Evolutionary conservation across 2,888 invertebrate species (phyloP), one percentile per base, ranked within the genome.

Genomic region (Hydroisotoma schaefferi): DNA sequence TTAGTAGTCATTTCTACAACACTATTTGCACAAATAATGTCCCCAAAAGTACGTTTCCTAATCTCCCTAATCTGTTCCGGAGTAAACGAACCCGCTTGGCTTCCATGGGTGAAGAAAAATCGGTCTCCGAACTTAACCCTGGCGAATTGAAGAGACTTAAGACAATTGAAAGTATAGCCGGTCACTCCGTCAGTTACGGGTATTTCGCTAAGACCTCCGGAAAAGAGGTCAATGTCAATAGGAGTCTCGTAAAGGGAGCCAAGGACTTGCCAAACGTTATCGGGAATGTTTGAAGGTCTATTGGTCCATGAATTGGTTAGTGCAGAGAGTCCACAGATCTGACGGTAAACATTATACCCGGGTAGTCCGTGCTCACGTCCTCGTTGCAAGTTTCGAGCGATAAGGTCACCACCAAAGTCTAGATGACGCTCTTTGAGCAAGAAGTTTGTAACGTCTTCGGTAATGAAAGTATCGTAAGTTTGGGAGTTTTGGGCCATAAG

Each of bases 141-240:
- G 22, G 60, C 55, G 43, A 73, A 73, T 58, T 73, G 73, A 5
- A 66, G 49, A 27, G 71, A 68, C 53, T 94, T 76, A 6, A 95
- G 80, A 73, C 94, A 95, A 25, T 87, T 87, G 53, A 94, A 85
- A 0, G 94, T 94, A 0, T 89, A 87, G 2, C 95, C 94, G 3
- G 94, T 85, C 0, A 91, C 82, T 0, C 90, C 87, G 3, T 91
- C 92, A 0, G 85, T 83, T 0, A 83, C 82, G 0, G 92, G 86
- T 57, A 83, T 83, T 77, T 95, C 94, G 68, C 92, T 79, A 10
- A 92, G 80, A 5, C 88, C 91, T 37, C 90, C 94, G 4, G 88
- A 83, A 73, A 94, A 82, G n/a, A 94, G 80, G 75, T 95, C 94
- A 25, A 94, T 82, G 73, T 94, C 91, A 25, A 55, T 53, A 15